phyloP scores from a whole-genome alignment of 1,140 invertebrate genomes.

The Drosophila bipectinata region DNA sequence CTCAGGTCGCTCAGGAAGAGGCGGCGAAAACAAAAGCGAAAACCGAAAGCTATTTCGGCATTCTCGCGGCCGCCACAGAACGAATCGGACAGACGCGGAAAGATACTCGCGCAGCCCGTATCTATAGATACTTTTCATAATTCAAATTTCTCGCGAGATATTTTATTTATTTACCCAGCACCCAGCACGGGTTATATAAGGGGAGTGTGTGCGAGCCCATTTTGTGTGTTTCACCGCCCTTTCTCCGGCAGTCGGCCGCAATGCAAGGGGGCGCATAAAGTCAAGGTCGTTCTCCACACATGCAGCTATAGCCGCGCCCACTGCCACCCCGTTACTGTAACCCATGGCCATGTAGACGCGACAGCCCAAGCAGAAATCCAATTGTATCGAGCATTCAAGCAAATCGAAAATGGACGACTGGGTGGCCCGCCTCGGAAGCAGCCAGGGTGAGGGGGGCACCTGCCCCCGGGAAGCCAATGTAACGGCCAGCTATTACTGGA shows the following conservation, averaged over 20 bases:
- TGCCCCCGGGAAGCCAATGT: constrained; percentile 65
- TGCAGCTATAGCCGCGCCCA: neutral
- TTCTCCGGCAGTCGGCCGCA: constrained; percentile 23
- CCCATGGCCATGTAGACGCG: constrained; percentile 57
- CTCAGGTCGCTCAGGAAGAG: constrained; percentile 46
- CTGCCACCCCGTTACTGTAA: constrained; percentile 40
- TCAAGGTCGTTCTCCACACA: constrained; percentile 53
- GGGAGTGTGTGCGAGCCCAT: constrained; percentile 21
- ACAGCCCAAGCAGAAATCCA: constrained; percentile 35
- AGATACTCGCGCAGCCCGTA: constrained; percentile 24
- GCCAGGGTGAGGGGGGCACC: constrained; percentile 22
- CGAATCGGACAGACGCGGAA: constrained; percentile 59
- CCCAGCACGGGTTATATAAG: constrained; percentile 61
- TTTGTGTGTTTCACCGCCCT: constrained; percentile 27
- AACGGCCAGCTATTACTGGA: constrained; percentile 24
- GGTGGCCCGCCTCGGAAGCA: constrained; percentile 28
- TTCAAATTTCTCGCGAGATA: constrained; percentile 71
- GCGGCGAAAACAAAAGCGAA: constrained; percentile 63
- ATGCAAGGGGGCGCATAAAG: constrained; percentile 63
- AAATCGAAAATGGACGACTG: constrained; percentile 51
- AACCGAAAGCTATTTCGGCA: constrained; percentile 58
- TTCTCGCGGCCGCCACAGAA: constrained; percentile 65
- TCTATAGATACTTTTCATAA: constrained; percentile 71
- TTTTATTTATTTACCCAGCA: constrained; percentile 71
- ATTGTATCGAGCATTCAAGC: constrained; percentile 39